Base-by-base conservation (phyloP, 2,797 vertebrate species). In the Apodemus agrarius region DNA sequence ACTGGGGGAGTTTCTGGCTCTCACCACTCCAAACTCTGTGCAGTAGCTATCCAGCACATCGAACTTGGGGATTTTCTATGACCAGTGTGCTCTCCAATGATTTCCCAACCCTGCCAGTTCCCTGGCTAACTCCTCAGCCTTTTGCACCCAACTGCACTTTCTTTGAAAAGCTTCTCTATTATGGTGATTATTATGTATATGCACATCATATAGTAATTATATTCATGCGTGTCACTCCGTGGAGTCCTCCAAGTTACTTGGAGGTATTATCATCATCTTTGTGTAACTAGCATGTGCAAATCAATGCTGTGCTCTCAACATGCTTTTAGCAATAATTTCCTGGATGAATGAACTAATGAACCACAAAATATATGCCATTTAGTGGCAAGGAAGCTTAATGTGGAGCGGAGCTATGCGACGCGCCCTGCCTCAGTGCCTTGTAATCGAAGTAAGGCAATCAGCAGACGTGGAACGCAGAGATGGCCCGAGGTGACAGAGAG, bases 341-440 rank as follows among this genome's bases (percentile, higher is more conserved):
- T 92, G 91, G 69, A 91, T 94, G 97, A 89, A 86, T 96, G 93
- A 96, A 93, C 96, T 97, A 95, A 96, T 93, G 93, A 97, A 92
- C 88, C 75, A 67, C 92, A 91, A 87, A 93, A 76, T 95, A 89
- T 63, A 84, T 95, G 85, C 82, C 94, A 95, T 54, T 96, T 96
- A 97, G 86, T 91, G 65, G 92, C 86, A 92, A 87, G 90, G 85
- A 96, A 90, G 80, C n/a, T 91, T 83, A n/a, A 16, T 7, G 31
- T 26, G 61, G 92, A 92, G 91, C 40, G 93, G 54, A 89, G n/a
- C 89, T 63, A 10, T 12, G 52, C 89, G 89, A 72, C 1, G 31
- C 1, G 57, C 88, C 91, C 94, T 97, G 81, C 91, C 90, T 95
- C 88, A 31, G 57, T 94, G 94, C 89, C 86, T 97, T 74, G 69